Percentiles rank a stretch among this genome's conserved stretches.
phyloP scores from a whole-genome alignment of 2,888 invertebrate genomes.

The Eupeodes latifasciatus region DNA sequence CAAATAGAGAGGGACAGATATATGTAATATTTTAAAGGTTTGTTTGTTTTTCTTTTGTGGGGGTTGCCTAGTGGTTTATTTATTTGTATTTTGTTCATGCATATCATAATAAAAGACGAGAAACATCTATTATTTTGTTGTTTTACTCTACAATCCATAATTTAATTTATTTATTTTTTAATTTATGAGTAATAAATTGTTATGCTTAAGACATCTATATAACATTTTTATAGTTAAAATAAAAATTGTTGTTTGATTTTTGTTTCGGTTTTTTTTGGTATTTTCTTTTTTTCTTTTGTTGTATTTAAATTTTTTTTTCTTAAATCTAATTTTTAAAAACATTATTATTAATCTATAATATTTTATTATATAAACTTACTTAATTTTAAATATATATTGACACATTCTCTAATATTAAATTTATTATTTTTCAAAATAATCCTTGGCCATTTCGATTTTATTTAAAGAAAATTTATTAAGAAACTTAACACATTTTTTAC shows the following conservation, averaged over 20 bases:
- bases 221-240: slow-evolving; percentile 57
- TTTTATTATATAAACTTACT: background rate
- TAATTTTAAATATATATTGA: slow-evolving; percentile 63
- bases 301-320: slow-evolving; percentile 36
- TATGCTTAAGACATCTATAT: slow-evolving; percentile 61
- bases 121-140: slow-evolving; percentile 59
- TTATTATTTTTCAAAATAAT: slow-evolving; percentile 30
- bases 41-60: background rate
- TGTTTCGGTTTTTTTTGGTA: slow-evolving; percentile 8
- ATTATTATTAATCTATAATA: slow-evolving; percentile 27
- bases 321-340: slow-evolving; percentile 36
- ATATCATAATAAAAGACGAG: slow-evolving; percentile 55
- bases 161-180: slow-evolving; percentile 21
- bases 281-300: slow-evolving; percentile 15
- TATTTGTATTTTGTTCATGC: slow-evolving; percentile 41
- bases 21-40: background rate
- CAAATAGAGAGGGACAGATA: slow-evolving; percentile 69
- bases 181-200: slow-evolving; percentile 55
- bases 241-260: slow-evolving; percentile 52
- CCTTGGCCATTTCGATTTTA: slow-evolving; percentile 57
- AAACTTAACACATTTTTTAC: background rate
- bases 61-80: slow-evolving; percentile 21
- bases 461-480: slow-evolving; percentile 37
- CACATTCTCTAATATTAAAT: slow-evolving; percentile 61
- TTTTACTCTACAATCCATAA: slow-evolving; percentile 65